Conservation (phyloP, 2,113 vertebrate species). For the Myanophis thanlyinensis region DNA sequence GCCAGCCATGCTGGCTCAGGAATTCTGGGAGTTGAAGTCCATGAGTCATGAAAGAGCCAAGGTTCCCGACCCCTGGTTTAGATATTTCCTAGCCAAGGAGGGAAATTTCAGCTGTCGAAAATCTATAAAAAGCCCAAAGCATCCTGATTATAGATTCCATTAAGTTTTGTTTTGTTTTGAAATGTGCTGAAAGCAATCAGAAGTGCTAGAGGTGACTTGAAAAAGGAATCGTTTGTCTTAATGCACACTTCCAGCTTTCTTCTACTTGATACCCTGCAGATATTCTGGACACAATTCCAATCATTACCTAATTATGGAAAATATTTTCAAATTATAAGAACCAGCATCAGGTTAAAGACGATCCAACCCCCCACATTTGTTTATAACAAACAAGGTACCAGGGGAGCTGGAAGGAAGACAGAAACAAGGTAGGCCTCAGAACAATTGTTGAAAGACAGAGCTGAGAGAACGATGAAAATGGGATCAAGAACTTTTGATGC, state of each 20-base stretch:
- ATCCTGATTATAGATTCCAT: neutral
- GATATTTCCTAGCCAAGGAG: neutral
- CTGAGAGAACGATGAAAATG: neutral
- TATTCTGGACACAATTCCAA: neutral
- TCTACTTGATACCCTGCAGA: neutral
- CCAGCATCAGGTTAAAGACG: neutral
- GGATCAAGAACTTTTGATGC: neutral
- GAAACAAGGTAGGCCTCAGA: neutral
- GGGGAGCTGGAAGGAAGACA: neutral
- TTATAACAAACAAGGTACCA: neutral
- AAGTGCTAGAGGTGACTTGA: neutral
- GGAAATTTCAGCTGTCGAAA: neutral
- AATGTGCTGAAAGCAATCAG: neutral
- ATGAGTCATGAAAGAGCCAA: too few relatives aligned
- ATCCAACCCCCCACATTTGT: neutral
- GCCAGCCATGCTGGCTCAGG: too few relatives aligned
- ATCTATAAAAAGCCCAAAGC: neutral
- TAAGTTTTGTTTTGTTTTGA: neutral
- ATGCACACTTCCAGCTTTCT: neutral
- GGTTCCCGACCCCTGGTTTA: too few relatives aligned
- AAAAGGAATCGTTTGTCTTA: neutral
- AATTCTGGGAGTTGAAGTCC: too few relatives aligned
- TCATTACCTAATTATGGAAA: neutral
- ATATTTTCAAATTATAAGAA: neutral
- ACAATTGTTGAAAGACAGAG: neutral